Conservation (phyloP, 2,113 vertebrate genomes). For the Microcebus ravelobensis region DNA sequence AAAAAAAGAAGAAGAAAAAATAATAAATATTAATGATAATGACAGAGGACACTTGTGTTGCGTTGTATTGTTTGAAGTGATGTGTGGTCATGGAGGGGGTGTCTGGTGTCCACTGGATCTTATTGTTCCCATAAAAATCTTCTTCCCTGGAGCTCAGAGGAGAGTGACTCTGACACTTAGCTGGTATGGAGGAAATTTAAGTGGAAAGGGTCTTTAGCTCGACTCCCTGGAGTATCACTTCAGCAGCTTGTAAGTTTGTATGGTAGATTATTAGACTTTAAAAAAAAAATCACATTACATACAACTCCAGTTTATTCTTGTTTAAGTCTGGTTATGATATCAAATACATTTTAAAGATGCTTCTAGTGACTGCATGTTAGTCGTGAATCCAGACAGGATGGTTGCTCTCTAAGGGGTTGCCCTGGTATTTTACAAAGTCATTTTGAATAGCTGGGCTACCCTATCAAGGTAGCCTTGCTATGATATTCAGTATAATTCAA, state of each 20-base stretch:
- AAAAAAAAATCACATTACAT: not conserved
- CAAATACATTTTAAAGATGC: not conserved
- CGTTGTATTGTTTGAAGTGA: not conserved
- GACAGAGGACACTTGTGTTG: not conserved
- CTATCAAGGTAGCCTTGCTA: not conserved
- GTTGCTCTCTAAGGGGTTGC: not conserved
- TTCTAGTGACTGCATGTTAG: not conserved
- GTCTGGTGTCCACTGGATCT: not conserved
- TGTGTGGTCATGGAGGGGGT: fast-evolving
- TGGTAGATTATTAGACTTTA: not conserved
- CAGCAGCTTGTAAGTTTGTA: not conserved
- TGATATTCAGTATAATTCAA: fast-evolving
- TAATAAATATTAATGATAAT: not conserved
- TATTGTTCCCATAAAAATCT: not conserved
- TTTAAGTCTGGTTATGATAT: not conserved
- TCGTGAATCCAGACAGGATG: not conserved
- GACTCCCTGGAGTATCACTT: too few species aligned
- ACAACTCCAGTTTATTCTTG: not conserved
- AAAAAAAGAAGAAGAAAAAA: too few species aligned
- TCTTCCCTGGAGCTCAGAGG: too few species aligned
- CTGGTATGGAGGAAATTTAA: fast-evolving
- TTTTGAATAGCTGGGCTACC: too few species aligned
- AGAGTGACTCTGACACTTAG: not conserved
- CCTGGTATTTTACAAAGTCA: not conserved
- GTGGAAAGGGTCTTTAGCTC: not conserved